Conservation (phyloP, 2,888 invertebrate species). For the Limenitis camilla region DNA sequence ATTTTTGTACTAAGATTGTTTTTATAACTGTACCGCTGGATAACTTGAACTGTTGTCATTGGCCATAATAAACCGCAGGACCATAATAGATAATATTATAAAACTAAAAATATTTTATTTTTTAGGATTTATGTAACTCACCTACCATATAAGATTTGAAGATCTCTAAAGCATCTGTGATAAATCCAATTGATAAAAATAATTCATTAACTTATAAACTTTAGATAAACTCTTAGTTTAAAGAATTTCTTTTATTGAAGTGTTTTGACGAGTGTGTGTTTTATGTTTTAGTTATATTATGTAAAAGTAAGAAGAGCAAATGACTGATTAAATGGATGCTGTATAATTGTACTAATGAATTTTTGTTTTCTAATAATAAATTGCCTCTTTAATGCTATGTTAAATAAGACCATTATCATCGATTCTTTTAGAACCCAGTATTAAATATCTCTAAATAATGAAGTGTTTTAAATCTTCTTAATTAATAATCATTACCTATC, state of each 20-base stretch:
- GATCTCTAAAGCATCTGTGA: constrained; percentile 74
- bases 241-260: constrained; percentile 48
- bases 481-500: no score
- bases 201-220: constrained; percentile 63
- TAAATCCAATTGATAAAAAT: constrained; percentile 66
- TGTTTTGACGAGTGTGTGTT: constrained; percentile 36
- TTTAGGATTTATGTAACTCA: constrained; percentile 42
- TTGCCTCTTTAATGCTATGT: no score
- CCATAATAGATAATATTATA: constrained; percentile 23
- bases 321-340: constrained; percentile 57
- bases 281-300: constrained; percentile 31
- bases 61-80: constrained; percentile 21
- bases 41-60: neutral
- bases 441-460: no score
- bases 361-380: constrained; percentile 9
- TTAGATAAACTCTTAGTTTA: constrained; percentile 41
- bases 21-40: no score
- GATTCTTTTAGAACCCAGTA: no score
- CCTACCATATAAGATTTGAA: constrained; percentile 66
- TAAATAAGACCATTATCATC: no score
- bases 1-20: no score
- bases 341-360: constrained; percentile 31
- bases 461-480: no score
- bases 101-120: constrained; percentile 28
- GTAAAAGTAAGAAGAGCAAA: constrained; percentile 12